Evolutionary conservation across 1,140 invertebrate genomes (phyloP), one percentile per base, ranked within the genome.

Genomic region (Periplaneta americana): DNA sequence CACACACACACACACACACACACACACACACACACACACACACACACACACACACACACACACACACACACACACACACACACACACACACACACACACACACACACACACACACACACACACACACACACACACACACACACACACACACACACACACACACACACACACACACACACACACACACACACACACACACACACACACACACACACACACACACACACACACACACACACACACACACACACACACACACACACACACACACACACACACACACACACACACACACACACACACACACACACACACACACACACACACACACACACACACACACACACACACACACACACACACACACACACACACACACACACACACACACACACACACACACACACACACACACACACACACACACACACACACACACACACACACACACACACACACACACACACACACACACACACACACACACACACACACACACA

Each of bases 1-100:
- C 34, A 82, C 34, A 82, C 34, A 82, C 34, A 82, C 34, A 82
- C 34, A 82, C 34, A 82, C 34, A 82, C 34, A 82, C 34, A 82
- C 34, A 82, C 34, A 82, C 34, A 82, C 34, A 82, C 34, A 82
- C 34, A 82, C 34, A 82, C 34, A 82, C 34, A 82, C 34, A 82
- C 34, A 82, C 34, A 82, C 34, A 82, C 34, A 82, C 34, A 82
- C 34, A 82, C 34, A 82, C 34, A 82, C 34, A 82, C 34, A 82
- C 34, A 82, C 34, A 82, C 34, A 82, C 34, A 82, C 34, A 82
- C 34, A 82, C 34, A 82, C 34, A 82, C 34, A 82, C 34, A 82
- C 34, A 82, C 34, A 82, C 34, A 82, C 34, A 82, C 34, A 82
- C 34, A 82, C 34, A 82, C 34, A 82, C 34, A 82, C 34, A 82